These are phyloP conservation scores for Melopsittacus undulatus DNA, from an alignment of 2,797 vertebrate genomes.

Conservation along the genomic window DNA sequence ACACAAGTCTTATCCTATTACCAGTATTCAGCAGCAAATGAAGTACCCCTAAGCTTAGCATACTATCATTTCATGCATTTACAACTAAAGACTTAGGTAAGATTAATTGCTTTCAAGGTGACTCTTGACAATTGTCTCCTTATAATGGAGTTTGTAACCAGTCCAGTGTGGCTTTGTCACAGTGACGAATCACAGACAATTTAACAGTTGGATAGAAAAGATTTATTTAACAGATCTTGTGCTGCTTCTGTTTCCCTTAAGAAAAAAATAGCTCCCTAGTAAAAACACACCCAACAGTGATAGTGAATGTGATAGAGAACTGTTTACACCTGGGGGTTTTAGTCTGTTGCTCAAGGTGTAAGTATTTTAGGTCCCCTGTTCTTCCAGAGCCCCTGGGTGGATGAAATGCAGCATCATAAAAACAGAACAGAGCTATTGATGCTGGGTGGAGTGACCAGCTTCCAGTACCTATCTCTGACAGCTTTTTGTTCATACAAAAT, in stretches of 20 bases:
- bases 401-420: background rate
- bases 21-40: conserved; percentile 19
- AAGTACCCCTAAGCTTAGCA: conserved; percentile 25
- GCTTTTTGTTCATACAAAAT: background rate
- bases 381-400: background rate
- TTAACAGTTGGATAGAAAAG: background rate
- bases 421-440: background rate
- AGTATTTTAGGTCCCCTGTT: background rate
- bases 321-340: background rate
- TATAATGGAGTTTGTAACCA: conserved; percentile 16
- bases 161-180: background rate
- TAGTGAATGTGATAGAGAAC: background rate
- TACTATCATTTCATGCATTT: conserved; percentile 54
- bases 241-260: background rate
- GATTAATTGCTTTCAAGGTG: conserved; percentile 42
- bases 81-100: conserved; percentile 52
- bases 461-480: background rate
- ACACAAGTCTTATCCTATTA: conserved; percentile 47
- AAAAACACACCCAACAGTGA: background rate
- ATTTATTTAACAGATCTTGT: background rate
- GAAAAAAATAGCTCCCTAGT: background rate
- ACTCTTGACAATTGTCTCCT: conserved; percentile 1
- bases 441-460: background rate
- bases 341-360: background rate
- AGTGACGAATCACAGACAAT: background rate